Base-by-base conservation (phyloP, 92 coral and sea anemone genomes). In the Chrysogorgia sp. region DNA sequence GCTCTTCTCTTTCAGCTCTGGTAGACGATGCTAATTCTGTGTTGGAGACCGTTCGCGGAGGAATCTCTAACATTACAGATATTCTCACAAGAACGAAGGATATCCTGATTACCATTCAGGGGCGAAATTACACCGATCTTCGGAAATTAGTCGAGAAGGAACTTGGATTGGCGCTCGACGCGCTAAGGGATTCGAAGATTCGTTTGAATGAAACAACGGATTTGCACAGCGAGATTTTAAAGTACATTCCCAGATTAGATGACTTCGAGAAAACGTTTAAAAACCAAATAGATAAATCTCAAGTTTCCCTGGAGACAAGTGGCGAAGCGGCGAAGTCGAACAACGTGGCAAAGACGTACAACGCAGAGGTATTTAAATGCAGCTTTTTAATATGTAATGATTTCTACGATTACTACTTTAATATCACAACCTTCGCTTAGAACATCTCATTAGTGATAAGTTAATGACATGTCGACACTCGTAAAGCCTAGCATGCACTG, bases 91-190 rank as follows among this genome's bases (percentile, higher is more conserved):
- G 55, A 1, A 72, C 59, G 32, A 2, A 22, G 19, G 43, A 72
- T 30, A 72, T 72, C 55, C 24, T 53, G 35, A 1, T 53, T 47
- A 72, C 33, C 55, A 56, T 72, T 24, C 25, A 53, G 21, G 65
- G 65, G 10, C 55, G 65, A 8, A 72, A 72, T 56, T 72, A 53
- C 35, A 29, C 65, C 9, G 79, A 72, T 10, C 79, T 72, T 0
- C 30, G 79, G 35, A 25, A 53, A 52, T 23, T 56, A 23, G 79
- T 41, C 0, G 79, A 72, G 41, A 34, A 33, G 2, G 79, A 72
- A 56, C 23, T 10, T 6, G 3, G 14, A 14, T 1, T 32, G 1
- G 58, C 79, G 7, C n/a, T 21, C 2, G 34, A 20, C 17, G 64
- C 52, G 1, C 7, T 33, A 26, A n/a, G 17, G n/a, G 17, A 56